phyloP scores from a whole-genome alignment of 2,888 invertebrate species.

The Agriopis leucophaearia region DNA sequence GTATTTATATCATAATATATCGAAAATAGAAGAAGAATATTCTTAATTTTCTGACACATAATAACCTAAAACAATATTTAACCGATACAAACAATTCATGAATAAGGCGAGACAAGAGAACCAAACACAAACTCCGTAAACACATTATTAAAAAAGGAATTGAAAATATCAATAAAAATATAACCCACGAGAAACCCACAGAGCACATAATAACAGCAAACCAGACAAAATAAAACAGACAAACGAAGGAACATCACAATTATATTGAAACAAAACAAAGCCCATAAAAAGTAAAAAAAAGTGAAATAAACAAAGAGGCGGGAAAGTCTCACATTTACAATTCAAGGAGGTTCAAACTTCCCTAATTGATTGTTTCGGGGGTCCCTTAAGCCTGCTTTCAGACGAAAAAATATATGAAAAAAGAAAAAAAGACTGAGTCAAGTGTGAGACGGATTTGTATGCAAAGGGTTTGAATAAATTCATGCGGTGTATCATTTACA shows the following conservation, averaged over 20 bases:
- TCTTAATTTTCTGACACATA: too few relatives aligned
- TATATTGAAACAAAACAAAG: conserved; percentile 55
- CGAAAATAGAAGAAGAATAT: too few relatives aligned
- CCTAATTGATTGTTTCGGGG: conserved; percentile 80
- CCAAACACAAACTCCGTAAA: conserved; percentile 10
- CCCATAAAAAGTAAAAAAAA: conserved; percentile 44
- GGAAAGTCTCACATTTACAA: conserved; percentile 72
- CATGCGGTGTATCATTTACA: background rate
- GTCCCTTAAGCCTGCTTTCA: conserved; percentile 70
- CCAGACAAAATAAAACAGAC: conserved; percentile 38
- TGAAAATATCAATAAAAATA: conserved; percentile 24
- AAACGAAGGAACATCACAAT: conserved; percentile 54
- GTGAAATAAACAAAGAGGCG: conserved; percentile 56
- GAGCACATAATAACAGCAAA: conserved; percentile 41
- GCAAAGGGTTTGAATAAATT: conserved; percentile 40
- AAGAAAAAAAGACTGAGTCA: conserved; percentile 43
- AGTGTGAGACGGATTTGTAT: conserved; percentile 41
- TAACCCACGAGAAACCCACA: conserved; percentile 15
- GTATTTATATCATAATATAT: too few relatives aligned
- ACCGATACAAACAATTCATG: background rate
- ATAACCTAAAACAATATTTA: background rate
- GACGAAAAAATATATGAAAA: conserved; percentile 58
- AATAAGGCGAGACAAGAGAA: background rate
- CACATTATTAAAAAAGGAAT: background rate
- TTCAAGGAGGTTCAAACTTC: conserved; percentile 76